A percentile compares a stretch with the other conserved stretches of the same genome.
Evolutionary conservation across 2,888 invertebrate species (phyloP).

Genomic region (Drosophila mettleri): DNA sequence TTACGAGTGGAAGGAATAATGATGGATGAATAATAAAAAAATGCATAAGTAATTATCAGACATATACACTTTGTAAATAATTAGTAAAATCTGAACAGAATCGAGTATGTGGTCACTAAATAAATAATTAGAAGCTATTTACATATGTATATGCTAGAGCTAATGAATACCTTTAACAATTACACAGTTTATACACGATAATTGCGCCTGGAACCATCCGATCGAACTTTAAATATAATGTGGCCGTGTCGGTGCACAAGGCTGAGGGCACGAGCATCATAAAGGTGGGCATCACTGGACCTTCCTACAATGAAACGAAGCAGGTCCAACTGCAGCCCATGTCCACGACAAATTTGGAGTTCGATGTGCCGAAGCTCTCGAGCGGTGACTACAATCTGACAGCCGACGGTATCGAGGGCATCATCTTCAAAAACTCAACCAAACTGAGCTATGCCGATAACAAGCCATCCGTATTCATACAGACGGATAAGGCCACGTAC

Average conservation of each 20-base stretch:
- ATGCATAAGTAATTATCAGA: neutral
- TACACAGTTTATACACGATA: constrained; percentile 88
- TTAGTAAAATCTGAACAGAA: neutral
- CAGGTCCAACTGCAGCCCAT: constrained; percentile 90
- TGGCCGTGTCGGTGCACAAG: constrained; percentile 88
- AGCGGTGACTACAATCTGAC: constrained; percentile 78
- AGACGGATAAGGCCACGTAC: constrained; percentile 96
- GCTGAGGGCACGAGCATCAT: constrained; percentile 85
- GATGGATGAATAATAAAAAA: constrained; percentile 14
- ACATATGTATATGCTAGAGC: constrained; percentile 2
- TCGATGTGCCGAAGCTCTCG: constrained; percentile 87
- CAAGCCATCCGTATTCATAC: constrained; percentile 90
- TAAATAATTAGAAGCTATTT: constrained; percentile 6
- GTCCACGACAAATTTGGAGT: constrained; percentile 89
- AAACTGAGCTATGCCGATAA: constrained; percentile 90
- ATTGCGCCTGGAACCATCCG: constrained; percentile 92
- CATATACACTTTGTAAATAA: neutral
- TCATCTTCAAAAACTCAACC: constrained; percentile 90
- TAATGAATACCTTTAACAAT: neutral
- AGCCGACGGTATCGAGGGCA: constrained; percentile 88
- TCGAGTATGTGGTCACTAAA: too few species aligned
- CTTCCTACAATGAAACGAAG: constrained; percentile 89
- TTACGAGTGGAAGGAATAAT: neutral
- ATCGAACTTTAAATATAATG: constrained; percentile 93
- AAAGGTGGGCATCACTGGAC: constrained; percentile 90